Evolutionary conservation across 2,888 invertebrate species (phyloP).

Genomic region (Hemithea aestivaria): DNA sequence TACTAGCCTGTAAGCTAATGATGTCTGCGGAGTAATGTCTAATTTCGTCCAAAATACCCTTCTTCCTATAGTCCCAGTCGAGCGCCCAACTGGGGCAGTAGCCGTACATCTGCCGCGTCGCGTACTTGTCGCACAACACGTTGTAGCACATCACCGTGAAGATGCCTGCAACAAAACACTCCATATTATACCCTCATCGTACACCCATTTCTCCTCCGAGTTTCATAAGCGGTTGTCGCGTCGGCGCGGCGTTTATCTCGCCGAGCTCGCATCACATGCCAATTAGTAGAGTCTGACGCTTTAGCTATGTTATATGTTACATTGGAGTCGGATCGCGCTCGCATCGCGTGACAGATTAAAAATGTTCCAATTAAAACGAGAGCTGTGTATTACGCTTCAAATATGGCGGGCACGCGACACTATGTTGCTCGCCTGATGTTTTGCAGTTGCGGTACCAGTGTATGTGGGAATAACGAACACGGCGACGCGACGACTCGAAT

Average conservation of each 20-base stretch:
- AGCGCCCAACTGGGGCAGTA: constrained; percentile 99
- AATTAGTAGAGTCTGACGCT: constrained; percentile 49
- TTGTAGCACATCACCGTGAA: constrained; percentile 99
- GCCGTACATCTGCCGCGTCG: constrained; percentile 98
- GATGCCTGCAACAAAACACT: constrained; percentile 81
- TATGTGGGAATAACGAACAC: too few species aligned
- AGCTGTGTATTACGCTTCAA: constrained; percentile 49
- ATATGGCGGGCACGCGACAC: constrained; percentile 57
- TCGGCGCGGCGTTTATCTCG: constrained; percentile 39
- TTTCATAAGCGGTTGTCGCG: too few species aligned
- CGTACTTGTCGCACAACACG: constrained; percentile 99
- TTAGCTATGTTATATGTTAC: constrained; percentile 37
- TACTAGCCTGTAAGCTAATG: constrained; percentile 86
- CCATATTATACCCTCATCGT: constrained; percentile 11
- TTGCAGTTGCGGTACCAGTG: constrained; percentile 26
- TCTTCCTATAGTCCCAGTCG: constrained; percentile 99
- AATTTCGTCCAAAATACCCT: constrained; percentile 97
- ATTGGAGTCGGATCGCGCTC: constrained; percentile 32
- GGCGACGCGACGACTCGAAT: constrained; percentile 30
- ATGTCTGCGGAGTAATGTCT: constrained; percentile 98
- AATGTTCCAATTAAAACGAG: constrained; percentile 58
- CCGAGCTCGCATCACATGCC: constrained; percentile 42
- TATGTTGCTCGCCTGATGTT: constrained; percentile 46
- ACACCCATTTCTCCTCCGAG: not conserved
- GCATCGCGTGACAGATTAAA: constrained; percentile 56